Conservation (phyloP, 2,888 invertebrate species). For the Phytoseiulus persimilis region DNA sequence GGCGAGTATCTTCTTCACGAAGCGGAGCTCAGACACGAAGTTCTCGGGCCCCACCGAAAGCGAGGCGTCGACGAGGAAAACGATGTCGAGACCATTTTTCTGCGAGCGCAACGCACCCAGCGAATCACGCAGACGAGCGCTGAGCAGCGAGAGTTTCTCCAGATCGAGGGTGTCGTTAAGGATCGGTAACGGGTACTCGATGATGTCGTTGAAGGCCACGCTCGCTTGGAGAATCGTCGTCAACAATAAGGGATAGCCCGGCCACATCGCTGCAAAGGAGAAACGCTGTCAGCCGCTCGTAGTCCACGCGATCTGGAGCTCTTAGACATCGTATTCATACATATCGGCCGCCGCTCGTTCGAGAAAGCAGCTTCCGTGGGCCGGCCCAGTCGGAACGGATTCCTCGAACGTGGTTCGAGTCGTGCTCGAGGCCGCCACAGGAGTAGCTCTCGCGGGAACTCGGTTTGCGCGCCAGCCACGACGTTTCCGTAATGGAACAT, state of each 20-base stretch:
- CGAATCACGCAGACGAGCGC: not conserved
- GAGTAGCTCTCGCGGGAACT: no score
- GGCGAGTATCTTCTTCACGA: slow-evolving; percentile 60
- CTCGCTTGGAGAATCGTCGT: not conserved
- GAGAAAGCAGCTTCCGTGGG: no score
- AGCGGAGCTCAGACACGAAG: slow-evolving; percentile 61
- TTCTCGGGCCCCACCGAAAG: slow-evolving; percentile 60
- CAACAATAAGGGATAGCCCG: not conserved
- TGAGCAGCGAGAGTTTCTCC: not conserved
- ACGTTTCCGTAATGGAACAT: no score
- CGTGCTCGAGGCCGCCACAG: no score
- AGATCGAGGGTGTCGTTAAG: slow-evolving; percentile 8
- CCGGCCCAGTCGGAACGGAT: no score
- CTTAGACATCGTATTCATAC: no score
- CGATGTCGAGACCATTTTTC: slow-evolving; percentile 53
- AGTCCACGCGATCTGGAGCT: no score
- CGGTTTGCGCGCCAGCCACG: no score
- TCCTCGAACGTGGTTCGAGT: no score
- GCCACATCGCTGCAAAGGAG: not conserved
- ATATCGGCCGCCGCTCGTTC: no score
- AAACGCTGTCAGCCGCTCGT: not conserved
- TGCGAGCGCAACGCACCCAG: not conserved
- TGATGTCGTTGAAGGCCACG: slow-evolving; percentile 12
- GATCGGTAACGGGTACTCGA: slow-evolving; percentile 19
- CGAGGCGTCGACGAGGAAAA: slow-evolving; percentile 64